phyloP scores from a whole-genome alignment of 2,888 invertebrate species.

The Drosophila aldrichi region DNA sequence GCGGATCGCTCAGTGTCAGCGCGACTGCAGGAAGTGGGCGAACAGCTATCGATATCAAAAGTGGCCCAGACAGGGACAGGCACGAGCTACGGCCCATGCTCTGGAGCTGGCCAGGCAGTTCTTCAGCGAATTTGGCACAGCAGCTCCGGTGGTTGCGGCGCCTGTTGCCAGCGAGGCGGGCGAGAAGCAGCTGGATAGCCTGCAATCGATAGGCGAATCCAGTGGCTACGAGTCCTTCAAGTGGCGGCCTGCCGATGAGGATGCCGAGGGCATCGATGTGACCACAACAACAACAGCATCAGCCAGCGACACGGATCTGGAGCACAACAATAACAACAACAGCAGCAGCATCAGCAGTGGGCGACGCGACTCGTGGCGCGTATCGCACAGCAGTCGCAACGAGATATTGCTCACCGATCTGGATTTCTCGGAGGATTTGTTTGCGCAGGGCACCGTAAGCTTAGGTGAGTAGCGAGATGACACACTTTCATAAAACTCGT shows the following conservation, averaged over 20 bases:
- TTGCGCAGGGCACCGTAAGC: conserved; percentile 85
- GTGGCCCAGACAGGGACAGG: conserved; percentile 73
- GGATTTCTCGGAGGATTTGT: conserved; percentile 85
- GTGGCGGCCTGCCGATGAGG: conserved; percentile 87
- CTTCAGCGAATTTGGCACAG: conserved; percentile 80
- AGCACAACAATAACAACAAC: conserved; percentile 36
- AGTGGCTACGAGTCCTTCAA: conserved; percentile 92
- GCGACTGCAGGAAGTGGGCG: conserved; percentile 92
- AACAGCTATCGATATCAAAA: conserved; percentile 90
- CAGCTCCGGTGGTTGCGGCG: conserved; percentile 14
- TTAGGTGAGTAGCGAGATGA: conserved; percentile 74
- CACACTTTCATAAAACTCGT: neutral
- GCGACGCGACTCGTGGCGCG: conserved; percentile 80
- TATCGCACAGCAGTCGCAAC: conserved; percentile 79
- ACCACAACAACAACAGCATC: conserved; percentile 37
- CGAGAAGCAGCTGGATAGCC: conserved; percentile 87
- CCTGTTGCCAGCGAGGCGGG: conserved; percentile 60
- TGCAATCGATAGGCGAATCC: conserved; percentile 89
- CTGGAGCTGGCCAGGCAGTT: conserved; percentile 84
- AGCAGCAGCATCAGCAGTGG: conserved; percentile 51
- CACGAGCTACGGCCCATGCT: conserved; percentile 72
- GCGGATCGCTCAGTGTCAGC: conserved; percentile 90
- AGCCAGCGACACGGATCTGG: conserved; percentile 74
- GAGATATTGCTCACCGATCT: conserved; percentile 83
- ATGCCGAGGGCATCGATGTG: conserved; percentile 58